These are phyloP conservation scores for Orchesella flavescens DNA, from an alignment of 2,888 invertebrate genomes.

Conservation along the genomic window DNA sequence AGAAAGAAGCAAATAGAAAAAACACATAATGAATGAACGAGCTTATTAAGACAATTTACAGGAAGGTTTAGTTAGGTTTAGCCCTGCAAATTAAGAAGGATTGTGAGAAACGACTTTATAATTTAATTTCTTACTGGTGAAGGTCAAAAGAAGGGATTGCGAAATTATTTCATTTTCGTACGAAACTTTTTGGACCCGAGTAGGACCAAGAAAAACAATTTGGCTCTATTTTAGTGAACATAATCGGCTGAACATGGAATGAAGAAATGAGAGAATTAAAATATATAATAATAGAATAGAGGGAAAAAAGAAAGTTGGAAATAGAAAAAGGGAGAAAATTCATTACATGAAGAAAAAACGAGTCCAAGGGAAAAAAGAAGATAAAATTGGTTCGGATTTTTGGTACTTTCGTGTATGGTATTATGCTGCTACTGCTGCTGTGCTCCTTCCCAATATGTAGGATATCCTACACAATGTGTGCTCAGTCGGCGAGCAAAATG, in stretches of 20 bases:
- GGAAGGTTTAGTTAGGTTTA: neutral
- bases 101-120: neutral
- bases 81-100: neutral
- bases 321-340: constrained; percentile 10
- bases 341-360: neutral
- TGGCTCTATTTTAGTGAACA: neutral
- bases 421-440: neutral
- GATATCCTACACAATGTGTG: neutral
- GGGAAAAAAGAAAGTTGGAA: neutral
- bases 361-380: neutral
- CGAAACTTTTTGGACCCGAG: neutral
- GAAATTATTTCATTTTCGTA: too few relatives aligned
- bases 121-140: too few relatives aligned
- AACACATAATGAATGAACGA: neutral
- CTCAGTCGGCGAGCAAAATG: neutral
- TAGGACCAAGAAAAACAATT: neutral
- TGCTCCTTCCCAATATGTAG: neutral
- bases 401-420: too few relatives aligned
- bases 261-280: constrained; percentile 2
- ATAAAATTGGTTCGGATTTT: neutral
- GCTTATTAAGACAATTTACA: neutral
- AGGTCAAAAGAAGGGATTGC: too few relatives aligned
- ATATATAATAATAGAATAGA: constrained; percentile 25
- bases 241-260: constrained; percentile 19
- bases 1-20: constrained; percentile 1